Evolutionary conservation across 2,888 invertebrate genomes (phyloP).

Genomic region (Ectobius pallidus): DNA sequence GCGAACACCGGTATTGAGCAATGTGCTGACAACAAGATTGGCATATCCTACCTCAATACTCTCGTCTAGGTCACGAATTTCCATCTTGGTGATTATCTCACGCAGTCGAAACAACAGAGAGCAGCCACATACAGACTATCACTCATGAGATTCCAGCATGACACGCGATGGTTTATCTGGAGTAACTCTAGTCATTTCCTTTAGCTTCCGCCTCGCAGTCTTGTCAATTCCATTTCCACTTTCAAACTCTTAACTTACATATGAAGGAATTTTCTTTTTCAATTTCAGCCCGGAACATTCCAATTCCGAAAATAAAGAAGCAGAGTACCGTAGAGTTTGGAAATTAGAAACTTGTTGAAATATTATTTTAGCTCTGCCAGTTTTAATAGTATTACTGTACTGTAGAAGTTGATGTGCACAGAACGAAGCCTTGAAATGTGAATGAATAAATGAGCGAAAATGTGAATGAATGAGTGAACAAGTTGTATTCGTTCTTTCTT

Average conservation of each 20-base stretch:
- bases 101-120: background rate
- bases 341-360: too few relatives aligned
- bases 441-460: too few relatives aligned
- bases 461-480: too few relatives aligned
- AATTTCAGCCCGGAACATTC: background rate
- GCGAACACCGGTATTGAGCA: too few relatives aligned
- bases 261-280: background rate
- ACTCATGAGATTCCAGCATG: background rate
- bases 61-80: background rate
- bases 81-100: background rate
- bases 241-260: background rate
- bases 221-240: background rate
- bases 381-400: too few relatives aligned
- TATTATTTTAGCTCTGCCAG: too few relatives aligned
- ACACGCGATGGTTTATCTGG: constrained; percentile 1
- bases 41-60: background rate
- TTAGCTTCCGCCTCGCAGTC: background rate
- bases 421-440: too few relatives aligned
- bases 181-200: background rate
- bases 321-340: too few relatives aligned
- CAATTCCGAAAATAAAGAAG: background rate
- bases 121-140: background rate
- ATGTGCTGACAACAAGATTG: too few relatives aligned
- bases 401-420: too few relatives aligned
- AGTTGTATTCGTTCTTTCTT: too few relatives aligned